Evolutionary conservation across 2,888 invertebrate species (phyloP).

Genomic region (Pediacus dermestoides): DNA sequence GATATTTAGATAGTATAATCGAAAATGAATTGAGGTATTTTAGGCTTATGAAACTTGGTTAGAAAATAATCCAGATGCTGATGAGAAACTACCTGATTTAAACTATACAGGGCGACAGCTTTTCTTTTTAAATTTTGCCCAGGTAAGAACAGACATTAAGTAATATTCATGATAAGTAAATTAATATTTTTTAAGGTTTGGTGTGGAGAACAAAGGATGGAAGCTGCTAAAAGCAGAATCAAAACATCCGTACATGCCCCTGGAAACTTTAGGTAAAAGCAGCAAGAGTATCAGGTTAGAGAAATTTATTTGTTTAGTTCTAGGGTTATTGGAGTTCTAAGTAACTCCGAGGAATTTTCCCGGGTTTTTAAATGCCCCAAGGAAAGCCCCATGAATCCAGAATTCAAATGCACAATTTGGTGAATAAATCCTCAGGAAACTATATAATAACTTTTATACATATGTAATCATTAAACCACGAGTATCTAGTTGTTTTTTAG

Average conservation of each 20-base stretch:
- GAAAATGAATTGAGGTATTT: slow-evolving; percentile 13
- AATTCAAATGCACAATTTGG: slow-evolving; percentile 75
- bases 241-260: slow-evolving; percentile 83
- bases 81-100: slow-evolving; percentile 65
- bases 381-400: slow-evolving; percentile 78
- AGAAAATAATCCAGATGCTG: slow-evolving; percentile 55
- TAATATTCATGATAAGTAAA: neutral
- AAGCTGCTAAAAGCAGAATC: slow-evolving; percentile 73
- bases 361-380: slow-evolving; percentile 66
- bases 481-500: too few species aligned
- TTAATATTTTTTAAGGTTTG: slow-evolving; percentile 47
- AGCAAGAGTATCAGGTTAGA: slow-evolving; percentile 1
- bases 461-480: too few species aligned
- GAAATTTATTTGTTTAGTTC: neutral
- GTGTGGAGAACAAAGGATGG: slow-evolving; percentile 79
- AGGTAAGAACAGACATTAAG: too few species aligned
- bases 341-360: slow-evolving; percentile 66
- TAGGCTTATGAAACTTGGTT: slow-evolving; percentile 81
- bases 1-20: neutral
- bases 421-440: too few species aligned
- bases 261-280: slow-evolving; percentile 58
- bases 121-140: slow-evolving; percentile 88
- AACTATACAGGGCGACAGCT: slow-evolving; percentile 76
- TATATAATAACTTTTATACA: too few species aligned
- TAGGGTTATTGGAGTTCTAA: slow-evolving; percentile 34